Conservation (phyloP, 2,888 invertebrate genomes). For the Ochlodes sylvanus region DNA sequence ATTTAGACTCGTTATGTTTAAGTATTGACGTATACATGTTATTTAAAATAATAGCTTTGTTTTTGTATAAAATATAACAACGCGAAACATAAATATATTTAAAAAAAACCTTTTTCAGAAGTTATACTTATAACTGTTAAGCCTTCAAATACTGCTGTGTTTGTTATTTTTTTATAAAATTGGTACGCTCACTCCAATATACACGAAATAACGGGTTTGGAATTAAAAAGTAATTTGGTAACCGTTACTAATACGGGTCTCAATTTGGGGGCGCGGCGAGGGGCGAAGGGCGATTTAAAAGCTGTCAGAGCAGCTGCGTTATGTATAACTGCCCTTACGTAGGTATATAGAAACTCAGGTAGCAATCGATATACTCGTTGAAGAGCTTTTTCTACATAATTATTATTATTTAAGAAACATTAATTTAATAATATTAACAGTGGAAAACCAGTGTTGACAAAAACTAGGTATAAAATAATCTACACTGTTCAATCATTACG, state of each 20-base stretch:
- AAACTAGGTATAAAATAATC: too few species aligned
- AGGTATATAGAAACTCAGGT: constrained; percentile 48
- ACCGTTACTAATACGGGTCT: constrained; percentile 83
- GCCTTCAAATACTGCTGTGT: too few species aligned
- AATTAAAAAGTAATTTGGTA: constrained; percentile 84
- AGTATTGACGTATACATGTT: neutral
- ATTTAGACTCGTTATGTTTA: neutral
- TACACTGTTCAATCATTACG: too few species aligned
- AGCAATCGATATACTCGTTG: constrained; percentile 18
- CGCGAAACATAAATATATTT: too few species aligned
- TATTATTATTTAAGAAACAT: neutral
- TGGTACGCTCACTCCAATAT: constrained; percentile 37
- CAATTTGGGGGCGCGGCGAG: constrained; percentile 70
- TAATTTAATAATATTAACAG: neutral
- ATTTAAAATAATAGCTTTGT: neutral
- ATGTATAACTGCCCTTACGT: constrained; percentile 65
- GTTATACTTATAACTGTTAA: too few species aligned
- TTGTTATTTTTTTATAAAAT: too few species aligned
- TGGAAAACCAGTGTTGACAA: too few species aligned
- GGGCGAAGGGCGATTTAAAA: constrained; percentile 67
- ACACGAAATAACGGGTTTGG: constrained; percentile 68
- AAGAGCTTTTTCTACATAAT: too few species aligned
- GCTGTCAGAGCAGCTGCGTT: constrained; percentile 81
- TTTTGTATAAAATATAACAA: too few species aligned
- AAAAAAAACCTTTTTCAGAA: too few species aligned